These are phyloP conservation scores for Fabriciana adippe DNA, from an alignment of 2,888 invertebrate species.

Conservation along the genomic window DNA sequence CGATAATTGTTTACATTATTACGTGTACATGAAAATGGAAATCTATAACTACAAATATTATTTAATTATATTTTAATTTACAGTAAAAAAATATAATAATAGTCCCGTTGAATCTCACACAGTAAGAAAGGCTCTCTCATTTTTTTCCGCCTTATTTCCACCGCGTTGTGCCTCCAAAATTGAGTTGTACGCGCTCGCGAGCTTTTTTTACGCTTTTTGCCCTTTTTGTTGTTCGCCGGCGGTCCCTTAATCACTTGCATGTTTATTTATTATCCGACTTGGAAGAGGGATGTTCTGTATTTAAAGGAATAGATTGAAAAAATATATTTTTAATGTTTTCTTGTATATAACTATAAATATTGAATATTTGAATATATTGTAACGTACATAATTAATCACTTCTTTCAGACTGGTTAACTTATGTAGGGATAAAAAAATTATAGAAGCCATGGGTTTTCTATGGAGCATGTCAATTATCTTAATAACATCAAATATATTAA, in stretches of 20 bases:
- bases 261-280: slow-evolving; percentile 71
- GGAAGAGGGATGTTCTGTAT: slow-evolving; percentile 34
- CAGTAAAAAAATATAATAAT: background rate
- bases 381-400: no score
- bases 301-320: background rate
- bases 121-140: slow-evolving; percentile 59
- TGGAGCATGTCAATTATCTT: no score
- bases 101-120: slow-evolving; percentile 42
- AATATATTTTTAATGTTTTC: slow-evolving; percentile 1
- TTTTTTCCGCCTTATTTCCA: slow-evolving; percentile 71
- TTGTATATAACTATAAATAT: background rate
- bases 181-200: slow-evolving; percentile 77
- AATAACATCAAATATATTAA: no score
- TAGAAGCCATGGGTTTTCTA: no score
- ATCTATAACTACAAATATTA: no score
- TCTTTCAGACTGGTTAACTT: no score
- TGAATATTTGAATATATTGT: no score
- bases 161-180: slow-evolving; percentile 77
- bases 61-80: background rate
- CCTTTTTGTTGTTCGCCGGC: slow-evolving; percentile 69
- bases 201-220: slow-evolving; percentile 48
- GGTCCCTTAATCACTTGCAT: slow-evolving; percentile 74
- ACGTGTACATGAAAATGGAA: no score
- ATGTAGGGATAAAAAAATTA: no score
- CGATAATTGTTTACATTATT: no score